A percentile compares a stretch with the other conserved stretches of the same genome.
phyloP scores from a whole-genome alignment of 2,888 invertebrate species.

The Andricus curvator region DNA sequence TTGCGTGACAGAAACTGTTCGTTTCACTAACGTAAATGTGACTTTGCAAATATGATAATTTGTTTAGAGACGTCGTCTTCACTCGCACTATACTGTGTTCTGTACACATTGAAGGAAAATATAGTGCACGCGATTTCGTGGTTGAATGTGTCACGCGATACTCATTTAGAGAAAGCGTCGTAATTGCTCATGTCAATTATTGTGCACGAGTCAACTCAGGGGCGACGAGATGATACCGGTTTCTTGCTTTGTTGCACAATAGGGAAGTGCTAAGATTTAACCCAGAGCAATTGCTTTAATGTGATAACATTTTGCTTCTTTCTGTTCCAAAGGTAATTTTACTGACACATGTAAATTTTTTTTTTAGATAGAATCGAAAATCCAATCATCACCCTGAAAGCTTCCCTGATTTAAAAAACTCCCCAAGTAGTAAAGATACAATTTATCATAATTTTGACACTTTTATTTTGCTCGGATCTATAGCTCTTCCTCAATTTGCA shows the following conservation, averaged over 20 bases:
- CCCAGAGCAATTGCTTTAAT: slow-evolving; percentile 12
- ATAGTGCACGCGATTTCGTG: slow-evolving; percentile 35
- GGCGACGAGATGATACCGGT: slow-evolving; percentile 23
- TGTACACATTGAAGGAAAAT: slow-evolving; percentile 7
- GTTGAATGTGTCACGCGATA: slow-evolving; percentile 37
- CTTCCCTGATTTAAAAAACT: background rate
- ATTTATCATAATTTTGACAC: slow-evolving; percentile 29
- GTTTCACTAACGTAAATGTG: slow-evolving; percentile 31
- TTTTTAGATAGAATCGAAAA: too few species aligned
- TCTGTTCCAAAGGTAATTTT: background rate
- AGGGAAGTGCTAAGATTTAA: slow-evolving; percentile 21
- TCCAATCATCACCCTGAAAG: background rate
- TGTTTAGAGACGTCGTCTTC: slow-evolving; percentile 37
- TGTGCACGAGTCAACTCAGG: slow-evolving; percentile 33
- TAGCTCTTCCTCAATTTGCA: background rate
- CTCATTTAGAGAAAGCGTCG: slow-evolving; percentile 37
- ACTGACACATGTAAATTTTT: too few species aligned
- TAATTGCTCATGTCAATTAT: slow-evolving; percentile 41
- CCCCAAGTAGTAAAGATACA: background rate
- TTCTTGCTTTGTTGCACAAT: slow-evolving; percentile 20
- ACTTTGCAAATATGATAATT: slow-evolving; percentile 40
- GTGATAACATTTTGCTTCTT: background rate
- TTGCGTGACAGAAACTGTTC: slow-evolving; percentile 37
- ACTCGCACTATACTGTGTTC: background rate
- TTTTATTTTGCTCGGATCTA: background rate